Evolutionary conservation across 2,888 invertebrate genomes (phyloP).

Genomic region (Drosophila nigritarsus): DNA sequence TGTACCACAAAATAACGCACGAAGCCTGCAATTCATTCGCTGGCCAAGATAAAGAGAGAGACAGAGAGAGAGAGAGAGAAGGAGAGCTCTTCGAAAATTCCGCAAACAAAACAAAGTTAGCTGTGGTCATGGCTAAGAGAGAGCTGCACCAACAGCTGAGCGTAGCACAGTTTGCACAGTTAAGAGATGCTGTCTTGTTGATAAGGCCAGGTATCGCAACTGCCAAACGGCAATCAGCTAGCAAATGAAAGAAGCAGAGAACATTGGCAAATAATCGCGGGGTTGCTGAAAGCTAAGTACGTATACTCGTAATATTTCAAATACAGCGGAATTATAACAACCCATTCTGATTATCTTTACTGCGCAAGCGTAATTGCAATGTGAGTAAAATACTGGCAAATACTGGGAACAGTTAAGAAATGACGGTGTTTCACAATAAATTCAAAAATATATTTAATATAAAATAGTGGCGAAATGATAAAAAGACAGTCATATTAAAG

Average conservation of each 20-base stretch:
- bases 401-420: constrained; percentile 40
- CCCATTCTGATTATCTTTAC: background rate
- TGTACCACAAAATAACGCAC: constrained; percentile 28
- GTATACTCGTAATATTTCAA: background rate
- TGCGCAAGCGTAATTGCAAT: constrained; percentile 60
- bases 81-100: constrained; percentile 5
- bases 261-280: background rate
- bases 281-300: background rate
- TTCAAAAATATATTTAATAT: background rate
- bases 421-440: background rate
- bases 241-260: background rate
- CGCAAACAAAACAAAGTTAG: constrained; percentile 36
- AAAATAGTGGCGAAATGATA: background rate
- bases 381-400: constrained; percentile 29
- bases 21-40: constrained; percentile 27
- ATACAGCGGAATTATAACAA: background rate
- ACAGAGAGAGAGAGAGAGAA: background rate
- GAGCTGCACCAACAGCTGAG: constrained; percentile 34
- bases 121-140: constrained; percentile 55
- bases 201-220: constrained; percentile 24
- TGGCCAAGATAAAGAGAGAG: constrained; percentile 15
- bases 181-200: background rate
- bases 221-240: constrained; percentile 1
- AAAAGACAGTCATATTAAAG: background rate
- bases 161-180: constrained; percentile 53